A percentile compares a stretch with the other conserved stretches of the same genome.
Evolutionary conservation across 2,888 invertebrate genomes (phyloP).

Genomic region (Dyspetes luteomarginatus): DNA sequence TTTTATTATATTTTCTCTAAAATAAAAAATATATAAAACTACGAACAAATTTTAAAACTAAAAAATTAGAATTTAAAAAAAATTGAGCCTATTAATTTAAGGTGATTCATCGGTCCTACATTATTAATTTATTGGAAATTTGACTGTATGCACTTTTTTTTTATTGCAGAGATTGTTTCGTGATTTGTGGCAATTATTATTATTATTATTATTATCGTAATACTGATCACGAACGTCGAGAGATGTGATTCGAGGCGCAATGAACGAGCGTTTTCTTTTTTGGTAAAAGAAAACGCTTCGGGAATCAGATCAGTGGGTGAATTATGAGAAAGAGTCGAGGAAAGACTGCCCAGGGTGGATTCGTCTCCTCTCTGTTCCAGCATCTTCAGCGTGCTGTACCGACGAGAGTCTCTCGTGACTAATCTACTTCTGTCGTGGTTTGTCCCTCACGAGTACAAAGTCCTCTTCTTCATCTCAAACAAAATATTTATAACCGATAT

Average conservation of each 20-base stretch:
- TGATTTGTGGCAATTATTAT: slow-evolving; percentile 35
- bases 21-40: no score
- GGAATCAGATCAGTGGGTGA: slow-evolving; percentile 68
- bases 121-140: no score
- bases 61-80: no score
- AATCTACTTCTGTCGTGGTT: slow-evolving; percentile 1
- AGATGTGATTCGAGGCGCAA: slow-evolving; percentile 43
- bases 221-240: slow-evolving; percentile 35
- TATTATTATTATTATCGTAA: slow-evolving; percentile 11
- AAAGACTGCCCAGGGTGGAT: background rate
- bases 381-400: background rate
- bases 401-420: slow-evolving; percentile 27
- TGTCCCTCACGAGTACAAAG: background rate
- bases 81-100: no score
- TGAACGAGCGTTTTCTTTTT: slow-evolving; percentile 63
- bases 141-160: no score
- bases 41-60: no score
- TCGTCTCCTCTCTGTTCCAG: background rate
- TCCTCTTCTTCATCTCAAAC: slow-evolving; percentile 24
- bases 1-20: no score
- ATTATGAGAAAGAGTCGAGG: slow-evolving; percentile 47
- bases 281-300: slow-evolving; percentile 42
- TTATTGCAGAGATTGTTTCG: slow-evolving; percentile 1
- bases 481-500: background rate
- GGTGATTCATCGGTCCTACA: no score